Conservation (phyloP, 2,113 vertebrate species). For the Seriola aureovittata region DNA sequence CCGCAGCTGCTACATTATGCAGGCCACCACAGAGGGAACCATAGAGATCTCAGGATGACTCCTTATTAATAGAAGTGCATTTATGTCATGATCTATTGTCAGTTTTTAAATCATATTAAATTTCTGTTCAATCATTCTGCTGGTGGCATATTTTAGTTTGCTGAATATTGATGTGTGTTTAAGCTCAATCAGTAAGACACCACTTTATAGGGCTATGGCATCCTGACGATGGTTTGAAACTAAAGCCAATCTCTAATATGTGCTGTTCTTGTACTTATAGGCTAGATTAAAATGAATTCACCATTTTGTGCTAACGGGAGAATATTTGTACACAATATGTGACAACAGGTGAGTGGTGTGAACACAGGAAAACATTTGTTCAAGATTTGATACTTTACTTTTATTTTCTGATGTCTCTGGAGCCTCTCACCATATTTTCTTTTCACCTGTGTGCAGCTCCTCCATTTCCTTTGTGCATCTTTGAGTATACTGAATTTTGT, state of each 20-base stretch:
- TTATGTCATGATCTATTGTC: constrained; percentile 19
- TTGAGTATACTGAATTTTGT: neutral
- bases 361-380: neutral
- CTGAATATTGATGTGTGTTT: neutral
- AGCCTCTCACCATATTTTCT: too few species aligned
- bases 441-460: neutral
- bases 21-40: constrained; percentile 37
- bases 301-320: neutral
- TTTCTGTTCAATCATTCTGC: neutral
- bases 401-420: neutral
- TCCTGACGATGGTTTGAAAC: too few species aligned
- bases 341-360: too few species aligned
- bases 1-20: constrained; percentile 61
- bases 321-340: neutral
- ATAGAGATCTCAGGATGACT: constrained; percentile 19
- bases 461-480: neutral
- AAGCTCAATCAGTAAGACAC: neutral
- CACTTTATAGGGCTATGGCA: too few species aligned
- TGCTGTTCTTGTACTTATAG: neutral
- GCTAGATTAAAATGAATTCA: neutral
- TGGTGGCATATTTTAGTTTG: neutral
- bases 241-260: too few species aligned
- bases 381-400: neutral
- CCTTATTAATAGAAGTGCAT: constrained; percentile 12
- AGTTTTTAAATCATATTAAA: neutral